These are phyloP conservation scores for Phlogophora meticulosa DNA, from an alignment of 2,888 invertebrate species.

Conservation along the genomic window DNA sequence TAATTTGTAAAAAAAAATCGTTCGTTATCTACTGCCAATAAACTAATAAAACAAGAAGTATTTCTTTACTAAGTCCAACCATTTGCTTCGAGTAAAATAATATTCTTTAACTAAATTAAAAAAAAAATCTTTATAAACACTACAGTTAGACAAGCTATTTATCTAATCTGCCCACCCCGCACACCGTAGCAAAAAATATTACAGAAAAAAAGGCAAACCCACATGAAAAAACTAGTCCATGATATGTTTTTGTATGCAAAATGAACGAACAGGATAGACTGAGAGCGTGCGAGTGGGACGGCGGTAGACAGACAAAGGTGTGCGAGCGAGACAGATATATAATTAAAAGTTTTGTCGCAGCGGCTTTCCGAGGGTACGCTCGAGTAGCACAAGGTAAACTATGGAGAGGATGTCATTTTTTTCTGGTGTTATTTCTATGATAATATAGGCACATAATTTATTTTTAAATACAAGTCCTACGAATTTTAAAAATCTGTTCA, in stretches of 20 bases:
- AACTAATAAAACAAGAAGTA: too few relatives aligned
- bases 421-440: neutral
- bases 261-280: slow-evolving; percentile 67
- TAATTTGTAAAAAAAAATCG: too few relatives aligned
- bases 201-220: slow-evolving; percentile 46
- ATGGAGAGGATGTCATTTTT: slow-evolving; percentile 62
- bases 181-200: slow-evolving; percentile 44
- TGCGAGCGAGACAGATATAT: slow-evolving; percentile 81
- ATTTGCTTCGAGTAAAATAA: neutral
- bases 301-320: slow-evolving; percentile 60
- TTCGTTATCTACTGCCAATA: too few relatives aligned
- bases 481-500: too few relatives aligned
- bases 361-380: slow-evolving; percentile 87
- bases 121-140: neutral
- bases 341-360: slow-evolving; percentile 91
- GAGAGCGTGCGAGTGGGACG: slow-evolving; percentile 54
- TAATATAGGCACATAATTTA: too few relatives aligned
- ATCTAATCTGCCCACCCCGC: slow-evolving; percentile 23
- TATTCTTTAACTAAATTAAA: neutral
- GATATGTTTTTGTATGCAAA: slow-evolving; percentile 67
- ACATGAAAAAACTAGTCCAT: slow-evolving; percentile 47
- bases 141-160: slow-evolving; percentile 11
- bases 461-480: too few relatives aligned
- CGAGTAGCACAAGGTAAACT: slow-evolving; percentile 66
- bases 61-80: neutral